Conservation (phyloP, 2,113 vertebrate species). For the Peromyscus maniculatus region DNA sequence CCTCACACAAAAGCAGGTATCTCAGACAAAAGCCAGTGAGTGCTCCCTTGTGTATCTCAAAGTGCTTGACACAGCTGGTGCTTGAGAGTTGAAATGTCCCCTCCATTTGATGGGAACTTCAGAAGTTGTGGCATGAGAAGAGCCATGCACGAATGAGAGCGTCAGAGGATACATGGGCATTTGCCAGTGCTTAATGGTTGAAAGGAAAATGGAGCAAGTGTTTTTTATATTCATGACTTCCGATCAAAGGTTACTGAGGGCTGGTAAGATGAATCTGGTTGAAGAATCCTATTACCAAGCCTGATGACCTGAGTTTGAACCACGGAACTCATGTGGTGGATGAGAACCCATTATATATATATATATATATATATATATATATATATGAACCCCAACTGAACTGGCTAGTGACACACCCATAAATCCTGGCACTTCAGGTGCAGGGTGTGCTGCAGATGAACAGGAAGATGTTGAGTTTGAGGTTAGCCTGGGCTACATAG, state of each 20-base stretch:
- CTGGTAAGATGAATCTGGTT: not conserved
- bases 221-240: not conserved
- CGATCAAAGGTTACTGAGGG: not conserved
- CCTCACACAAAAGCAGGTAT: not conserved
- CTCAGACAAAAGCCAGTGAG: not conserved
- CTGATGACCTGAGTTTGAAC: not conserved
- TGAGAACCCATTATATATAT: not conserved
- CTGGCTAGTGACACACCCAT: not conserved
- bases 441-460: not conserved
- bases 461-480: not conserved
- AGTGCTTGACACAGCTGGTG: too few relatives aligned
- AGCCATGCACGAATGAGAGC: not conserved
- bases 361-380: not conserved
- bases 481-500: not conserved
- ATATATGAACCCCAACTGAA: not conserved
- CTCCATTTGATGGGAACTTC: too few relatives aligned
- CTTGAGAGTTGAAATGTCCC: not conserved
- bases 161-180: too few relatives aligned
- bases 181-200: not conserved
- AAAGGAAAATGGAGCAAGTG: not conserved
- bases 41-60: not conserved
- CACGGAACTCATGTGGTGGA: not conserved
- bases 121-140: not conserved
- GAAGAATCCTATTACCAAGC: not conserved
- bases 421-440: not conserved